These are phyloP conservation scores for Vesta saturnalis DNA, from an alignment of 2,888 invertebrate genomes.

Conservation along the genomic window DNA sequence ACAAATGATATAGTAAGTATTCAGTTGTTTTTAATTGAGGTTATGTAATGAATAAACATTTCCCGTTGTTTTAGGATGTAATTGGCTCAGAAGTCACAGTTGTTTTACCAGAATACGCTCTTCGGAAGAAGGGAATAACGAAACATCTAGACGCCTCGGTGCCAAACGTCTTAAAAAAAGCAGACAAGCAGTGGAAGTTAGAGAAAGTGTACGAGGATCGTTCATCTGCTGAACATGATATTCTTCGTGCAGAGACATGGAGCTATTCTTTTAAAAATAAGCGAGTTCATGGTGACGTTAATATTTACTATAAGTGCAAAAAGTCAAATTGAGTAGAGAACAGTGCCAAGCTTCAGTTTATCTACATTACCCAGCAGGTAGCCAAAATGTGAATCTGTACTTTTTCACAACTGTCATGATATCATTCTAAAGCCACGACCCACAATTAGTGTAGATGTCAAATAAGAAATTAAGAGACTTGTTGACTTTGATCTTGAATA, in stretches of 20 bases:
- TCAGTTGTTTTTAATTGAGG: too few relatives aligned
- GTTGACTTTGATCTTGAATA: constrained; percentile 1
- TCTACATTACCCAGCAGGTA: not conserved
- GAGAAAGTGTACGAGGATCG: too few relatives aligned
- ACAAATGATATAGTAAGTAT: too few relatives aligned
- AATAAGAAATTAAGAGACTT: constrained; percentile 7
- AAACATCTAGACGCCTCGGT: not conserved
- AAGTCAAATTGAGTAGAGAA: too few relatives aligned
- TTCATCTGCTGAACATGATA: too few relatives aligned
- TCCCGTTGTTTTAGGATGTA: not conserved
- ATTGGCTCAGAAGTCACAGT: not conserved
- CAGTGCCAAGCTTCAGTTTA: not conserved
- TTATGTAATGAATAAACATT: not conserved
- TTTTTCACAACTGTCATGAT: constrained; percentile 1
- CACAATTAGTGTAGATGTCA: not conserved
- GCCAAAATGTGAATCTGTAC: not conserved
- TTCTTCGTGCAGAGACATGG: too few relatives aligned
- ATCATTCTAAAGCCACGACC: not conserved
- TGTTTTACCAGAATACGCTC: not conserved
- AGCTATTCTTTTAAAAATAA: too few relatives aligned
- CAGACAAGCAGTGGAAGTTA: not conserved
- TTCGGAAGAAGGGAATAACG: not conserved
- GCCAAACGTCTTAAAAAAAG: not conserved
- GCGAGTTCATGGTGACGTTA: too few relatives aligned
- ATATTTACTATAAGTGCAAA: too few relatives aligned